Base-by-base conservation (phyloP, 2,888 invertebrate species). In the Eupeodes luniger region DNA sequence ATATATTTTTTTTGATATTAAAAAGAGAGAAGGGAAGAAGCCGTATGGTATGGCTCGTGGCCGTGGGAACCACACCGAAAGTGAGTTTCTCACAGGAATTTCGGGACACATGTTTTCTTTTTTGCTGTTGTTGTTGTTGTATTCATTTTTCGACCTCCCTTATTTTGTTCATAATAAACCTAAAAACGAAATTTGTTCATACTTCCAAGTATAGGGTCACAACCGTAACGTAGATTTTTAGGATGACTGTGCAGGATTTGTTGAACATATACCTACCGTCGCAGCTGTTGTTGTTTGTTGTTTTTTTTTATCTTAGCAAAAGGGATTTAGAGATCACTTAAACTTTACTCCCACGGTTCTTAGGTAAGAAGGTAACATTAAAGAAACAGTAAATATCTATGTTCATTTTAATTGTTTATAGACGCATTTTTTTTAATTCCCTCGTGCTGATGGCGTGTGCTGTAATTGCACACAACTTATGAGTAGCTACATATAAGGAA, bases 11-110 rank as follows among this genome's bases (percentile, higher is more conserved):
- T 19, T 27, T 27, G 27, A 27, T 51, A 34, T 57, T 72, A 11
- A 19, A 77, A 81, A 81, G 27, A 53, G 53, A 62, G 53, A 64
- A 34, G 67, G 66, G 27, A 91, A 87, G 89, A 89, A 86, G 91
- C 92, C 92, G 91, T 92, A 93, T 34, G 59, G 10, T 34, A 59
- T 93, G 93, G 93, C 92, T 93, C 93, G 93, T 93, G 93, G 92
- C 91, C 93, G 93, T 93, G 93, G 93, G 93, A 93, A 93, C 92
- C 91, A 91, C 91, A 90, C 90, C 91, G 91, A 92, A 92, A 93
- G 91, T 92, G 91, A 93, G 92, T 92, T 93, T 93, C 93, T 92
- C 93, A 93, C 93, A 93, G 91, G 91, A 85, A 91, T 91, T 92
- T 91, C 91, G 89, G 90, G 91, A 91, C 93, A 93, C 92, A 93